Evolutionary conservation across 2,888 invertebrate genomes (phyloP), one percentile per base, ranked within the genome.

Genomic region (Lasioglossum morio): DNA sequence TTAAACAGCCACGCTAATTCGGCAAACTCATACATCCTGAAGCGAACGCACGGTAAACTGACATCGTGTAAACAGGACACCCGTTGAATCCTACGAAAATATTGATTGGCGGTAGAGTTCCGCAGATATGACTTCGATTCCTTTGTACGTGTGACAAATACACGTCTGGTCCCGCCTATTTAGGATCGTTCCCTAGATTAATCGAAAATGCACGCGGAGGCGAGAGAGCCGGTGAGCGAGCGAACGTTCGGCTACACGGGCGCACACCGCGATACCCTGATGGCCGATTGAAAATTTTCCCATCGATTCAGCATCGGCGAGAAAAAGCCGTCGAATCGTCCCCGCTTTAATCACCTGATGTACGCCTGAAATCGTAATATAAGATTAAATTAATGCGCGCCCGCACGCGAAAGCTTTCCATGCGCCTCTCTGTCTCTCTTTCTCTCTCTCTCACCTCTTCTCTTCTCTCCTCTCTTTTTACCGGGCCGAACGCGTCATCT

Each of bases 21-120:
- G 92, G 93, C 92, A 93, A 93, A 92, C 92, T 92, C 92, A 92
- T 92, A 92, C 92, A 92, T 92, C 91, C 92, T 92, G 90, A 92
- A 92, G 90, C 92, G 91, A 91, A 87, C 92, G 89, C 92, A 89
- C 87, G 88, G 91, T 88, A 90, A 90, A 92, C 90, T 92, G 92
- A 92, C 92, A 91, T 90, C 92, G 89, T 89, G 92, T 90, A 92
- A 92, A 92, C 92, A 92, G 89, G 90, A 92, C 91, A 91, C 86
- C 89, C 89, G 88, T 87, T 86, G 90, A 87, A 90, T 89, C 90
- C 92, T 89, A 91, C 91, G 92, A 91, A 92, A 91, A 92, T 92
- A 92, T 92, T 91, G 91, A 91, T 91, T 91, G 91, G 91, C 87
- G 90, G 90, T 85, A 69, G 87, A 90, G 83, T 88, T 89, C 85